Evolutionary conservation across 2,888 invertebrate species (phyloP), one percentile per base, ranked within the genome.

Genomic region (Tanytarsus gracilentus): DNA sequence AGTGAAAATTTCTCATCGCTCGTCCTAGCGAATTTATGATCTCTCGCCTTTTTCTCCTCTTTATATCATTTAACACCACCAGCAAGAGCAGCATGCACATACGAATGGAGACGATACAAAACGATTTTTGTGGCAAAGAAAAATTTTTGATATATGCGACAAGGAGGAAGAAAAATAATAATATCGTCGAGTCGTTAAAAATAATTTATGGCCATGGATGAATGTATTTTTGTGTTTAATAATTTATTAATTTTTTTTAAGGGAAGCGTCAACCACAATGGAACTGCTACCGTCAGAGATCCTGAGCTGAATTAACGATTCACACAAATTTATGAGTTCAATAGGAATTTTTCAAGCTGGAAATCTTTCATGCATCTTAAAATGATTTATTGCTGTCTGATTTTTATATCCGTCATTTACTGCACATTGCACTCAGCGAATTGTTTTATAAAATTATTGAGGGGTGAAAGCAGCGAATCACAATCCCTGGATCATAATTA

Each of bases 151-250:
- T 52, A 52, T 33, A 52, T 16, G 40, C 33, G 52, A 29, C 52
- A 52, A 30, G 40, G 16, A 36, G 36, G 40, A 40, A 40, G 16
- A 40, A 8, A n/a, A 51, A 29, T 14, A 53, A 50, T 8, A 53
- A 27, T 14, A 53, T 11, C 7, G 8, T 2, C 11, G 21, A 55
- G 55, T 55, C 55, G 39, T 55, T 55, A 55, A 55, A 55, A 55
- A 55, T 55, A 55, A 55, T 55, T 55, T 55, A 55, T 25, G 23
- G 14, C 55, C 18, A n/a, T 14, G 52, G 23, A 9, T 18, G 23
- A 52, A 29, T 55, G 39, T 14, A 55, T 55, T 39, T 51, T 49
- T 52, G 11, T 33, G 36, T 52, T 36, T 55, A 39, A 55, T 55
- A 55, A 55, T 55, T 55, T 55, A 55, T 55, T 55, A 55, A 55